Evolutionary conservation across 1,140 invertebrate genomes (phyloP), one percentile per base, ranked within the genome.

Genomic region (Ceratina australensis): DNA sequence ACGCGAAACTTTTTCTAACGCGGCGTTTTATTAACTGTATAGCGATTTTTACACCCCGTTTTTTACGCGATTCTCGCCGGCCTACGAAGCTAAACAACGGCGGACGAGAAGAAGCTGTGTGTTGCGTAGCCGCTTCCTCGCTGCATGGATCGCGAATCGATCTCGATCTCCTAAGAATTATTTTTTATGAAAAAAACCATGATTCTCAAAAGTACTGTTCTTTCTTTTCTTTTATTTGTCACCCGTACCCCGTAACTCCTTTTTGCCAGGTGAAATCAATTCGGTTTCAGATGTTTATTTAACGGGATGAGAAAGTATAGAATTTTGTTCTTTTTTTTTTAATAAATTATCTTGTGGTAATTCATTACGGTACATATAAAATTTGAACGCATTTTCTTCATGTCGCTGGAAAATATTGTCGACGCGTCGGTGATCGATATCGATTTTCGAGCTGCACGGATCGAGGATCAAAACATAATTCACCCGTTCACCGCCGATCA

Each of bases 401-500:
- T 42, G 33, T 42, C 33, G 18, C 16, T 52, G 50, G 16, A 52
- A 18, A 18, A 18, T 52, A 4, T n/a, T 52, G 50, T 4, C 5
- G 16, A 16, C 13, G 50, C 18, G 18, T 52, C 18, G 12, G 20
- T 7, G 15, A 56, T 68, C 73, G 24, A 52, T 20, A 10, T 47
- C 24, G 47, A 33, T 33, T 60, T 10, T 10, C 24, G 42, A 13
- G n/a, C 56, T 5, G 65, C 13, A 8, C 47, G 20, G 7, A n/a
- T 42, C 33, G 33, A 42, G 33, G 33, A 42, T 42, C 33, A 42
- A 42, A 42, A 42, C 7, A 42, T 42, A 42, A 42, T 42, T 76
- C 74, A 76, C 66, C 66, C 65, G 33, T 60, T 69, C 74, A 76
- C 47, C 73, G 66, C 74, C 33, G 74, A 76, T 76, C 74, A 76